Conservation (phyloP, 2,797 vertebrate genomes). For the Molossus molossus region DNA sequence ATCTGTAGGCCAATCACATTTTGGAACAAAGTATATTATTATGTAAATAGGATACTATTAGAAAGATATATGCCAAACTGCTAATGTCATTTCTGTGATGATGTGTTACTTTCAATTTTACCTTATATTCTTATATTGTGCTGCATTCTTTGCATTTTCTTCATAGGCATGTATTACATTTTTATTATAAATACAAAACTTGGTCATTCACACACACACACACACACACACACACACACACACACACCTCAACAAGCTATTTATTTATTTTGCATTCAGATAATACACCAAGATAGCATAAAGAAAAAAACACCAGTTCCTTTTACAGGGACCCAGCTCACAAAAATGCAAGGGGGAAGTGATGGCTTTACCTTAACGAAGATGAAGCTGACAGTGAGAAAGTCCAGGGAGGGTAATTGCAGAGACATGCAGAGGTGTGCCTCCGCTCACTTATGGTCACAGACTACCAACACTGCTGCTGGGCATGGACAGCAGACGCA, state of each 20-base stretch:
- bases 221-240: background rate
- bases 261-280: background rate
- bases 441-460: background rate
- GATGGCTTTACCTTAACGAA: conserved; percentile 56
- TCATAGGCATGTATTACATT: background rate
- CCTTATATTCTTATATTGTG: background rate
- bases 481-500: background rate
- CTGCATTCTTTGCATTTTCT: conserved; percentile 44
- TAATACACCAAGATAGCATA: background rate
- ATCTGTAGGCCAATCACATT: background rate
- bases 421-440: background rate
- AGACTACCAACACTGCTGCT: background rate
- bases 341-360: conserved; percentile 38
- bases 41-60: background rate
- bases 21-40: conserved; percentile 6
- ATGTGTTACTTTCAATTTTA: conserved; percentile 42
- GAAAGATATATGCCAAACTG: background rate
- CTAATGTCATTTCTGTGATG: conserved; percentile 31
- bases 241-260: background rate
- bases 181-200: conserved; percentile 38
- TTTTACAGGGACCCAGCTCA: background rate
- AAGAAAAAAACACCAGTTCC: conserved; percentile 1
- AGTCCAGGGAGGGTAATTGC: conserved; percentile 11
- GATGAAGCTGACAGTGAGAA: conserved; percentile 64
- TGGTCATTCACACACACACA: background rate